Evolutionary conservation across 2,888 invertebrate species (phyloP), one percentile per base, ranked within the genome.

Genomic region (Amiota communis): DNA sequence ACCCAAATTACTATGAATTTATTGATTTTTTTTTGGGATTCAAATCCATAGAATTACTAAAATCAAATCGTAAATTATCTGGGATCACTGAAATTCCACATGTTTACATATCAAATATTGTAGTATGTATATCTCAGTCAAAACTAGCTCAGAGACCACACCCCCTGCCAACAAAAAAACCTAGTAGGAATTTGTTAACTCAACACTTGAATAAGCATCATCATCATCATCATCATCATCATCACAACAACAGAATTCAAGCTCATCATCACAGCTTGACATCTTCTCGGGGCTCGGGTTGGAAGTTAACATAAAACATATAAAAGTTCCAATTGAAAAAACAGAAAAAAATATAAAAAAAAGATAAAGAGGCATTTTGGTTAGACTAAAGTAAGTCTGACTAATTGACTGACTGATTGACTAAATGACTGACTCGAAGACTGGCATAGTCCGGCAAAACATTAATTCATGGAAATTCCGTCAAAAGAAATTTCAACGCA

Each of bases 401-500:
- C 13, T 46, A 13, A 64, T 46, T 11, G n/a, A 47, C 46, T n/a
- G 8, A 64, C 48, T 36, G 13, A 64, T 36, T n/a, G n/a, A 64
- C 46, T 20, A 12, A 64, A 23, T 17, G 61, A 61, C 13, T 17
- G 9, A 20, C 6, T 36, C 8, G 36, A 36, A 59, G 59, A 20
- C 15, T 15, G 17, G 17, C 48, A 65, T 65, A 65, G 49, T 65
- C 65, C 48, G 65, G 49, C 75, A 78, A 53, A 53, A 75, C 74
- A 86, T 84, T 83, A 86, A 86, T 86, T 79, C 86, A 85, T 85
- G 82, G 78, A 83, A 80, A 81, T 84, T 86, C 85, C 85, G 78
- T 86, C 82, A 77, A 83, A 86, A 86, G 85, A 83, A 83, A 85
- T 80, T 86, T 70, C 36, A 59, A 61, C 17, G 51, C 64, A 69